Base-by-base conservation (phyloP, 2,113 vertebrate species). In the Oceanodroma tethys region DNA sequence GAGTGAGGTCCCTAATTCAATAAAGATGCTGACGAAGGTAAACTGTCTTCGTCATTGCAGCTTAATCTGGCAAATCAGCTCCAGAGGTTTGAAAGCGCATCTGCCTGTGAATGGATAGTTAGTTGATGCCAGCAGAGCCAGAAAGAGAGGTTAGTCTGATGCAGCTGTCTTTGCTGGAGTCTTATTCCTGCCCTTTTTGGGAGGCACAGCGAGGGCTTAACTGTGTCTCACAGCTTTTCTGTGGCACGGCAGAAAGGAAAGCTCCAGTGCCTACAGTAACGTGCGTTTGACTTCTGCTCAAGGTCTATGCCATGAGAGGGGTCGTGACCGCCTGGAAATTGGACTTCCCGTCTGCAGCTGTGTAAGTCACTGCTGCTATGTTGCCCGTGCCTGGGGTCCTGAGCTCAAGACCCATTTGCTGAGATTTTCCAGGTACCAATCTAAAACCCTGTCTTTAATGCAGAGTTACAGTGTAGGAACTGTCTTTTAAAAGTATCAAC, bases 1-100 rank as follows among this genome's bases (percentile, higher is more conserved):
- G 2, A 53, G 42, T 59, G 52, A 91, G 60, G 43, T 91, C 63
- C 60, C 19, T 94, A 86, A 88, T 86, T 96, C 4, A 16, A 2
- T 74, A 75, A 92, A 93, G 76, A 88, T 95, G 82, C 29, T 90
- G 55, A 50, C 0, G 0, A 70, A 81, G 42, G 52, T 92, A 56
- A 88, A 48, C 47, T 12, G 1, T 43, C 80, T 75, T 89, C 68
- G n/a, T 75, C 2, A 0, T 42, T 81, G 74, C 42, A 86, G 62
- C 63, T 76, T 68, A 59, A 75, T 87, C 40, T 81, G 56, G 34
- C 13, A 74, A 81, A 92, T 95, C 36, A 48, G 6, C 56, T 95
- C 75, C 80, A 95, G 73, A 79, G 38, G 38, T 50, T 58, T 75
- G 53, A 65, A 87, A 90, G 27, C 0, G 0, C 45, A 59, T 95